Base-by-base conservation (phyloP, 2,888 invertebrate species). In the Lycocerus yunnanus region DNA sequence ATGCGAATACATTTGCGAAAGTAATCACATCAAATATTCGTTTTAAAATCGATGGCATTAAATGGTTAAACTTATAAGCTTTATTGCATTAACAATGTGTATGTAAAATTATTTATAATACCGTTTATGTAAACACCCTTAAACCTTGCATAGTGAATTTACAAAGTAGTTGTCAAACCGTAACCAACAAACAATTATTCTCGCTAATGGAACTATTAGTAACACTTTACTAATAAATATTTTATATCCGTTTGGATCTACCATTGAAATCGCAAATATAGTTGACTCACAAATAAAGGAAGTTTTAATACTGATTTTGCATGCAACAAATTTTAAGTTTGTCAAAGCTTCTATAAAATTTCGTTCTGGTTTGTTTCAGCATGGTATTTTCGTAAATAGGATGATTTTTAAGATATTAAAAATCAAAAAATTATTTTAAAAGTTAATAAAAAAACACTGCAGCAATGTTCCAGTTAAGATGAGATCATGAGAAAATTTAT, bases 121-220 rank as follows among this genome's bases (percentile, higher is more conserved):
- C n/a, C n/a, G 43, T 43, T 43, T 43, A 43, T 43, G 43, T 43
- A 43, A 43, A 43, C 43, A 43, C 18, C 13, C 61, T 63, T 16
- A 15, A 63, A 63, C 43, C 20, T 18, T 20, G 18, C 20, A 63
- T 63, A 15, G 15, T 16, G 16, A 16, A 60, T 63, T 18, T 11
- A 63, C 61, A 20, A 63, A 63, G 61, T 63, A 63, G 61, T 15
- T 63, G 61, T 63, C 61, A 63, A 63, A 63, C 20, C 20, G 61
- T 63, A 20, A 18, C 61, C 61, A 63, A 10, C 16, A 16, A 13
- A 63, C 61, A 63, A 63, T 63, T 63, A 63, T 63, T 63, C 20
- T 18, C 61, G 18, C 61, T 63, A 63, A 63, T 63, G 61, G 61
- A 63, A 15, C 18, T 63, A 20, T 60, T 63, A 20, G 61, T 63